Evolutionary conservation across 1,140 invertebrate genomes (phyloP).

Genomic region (Bombus terrestris): DNA sequence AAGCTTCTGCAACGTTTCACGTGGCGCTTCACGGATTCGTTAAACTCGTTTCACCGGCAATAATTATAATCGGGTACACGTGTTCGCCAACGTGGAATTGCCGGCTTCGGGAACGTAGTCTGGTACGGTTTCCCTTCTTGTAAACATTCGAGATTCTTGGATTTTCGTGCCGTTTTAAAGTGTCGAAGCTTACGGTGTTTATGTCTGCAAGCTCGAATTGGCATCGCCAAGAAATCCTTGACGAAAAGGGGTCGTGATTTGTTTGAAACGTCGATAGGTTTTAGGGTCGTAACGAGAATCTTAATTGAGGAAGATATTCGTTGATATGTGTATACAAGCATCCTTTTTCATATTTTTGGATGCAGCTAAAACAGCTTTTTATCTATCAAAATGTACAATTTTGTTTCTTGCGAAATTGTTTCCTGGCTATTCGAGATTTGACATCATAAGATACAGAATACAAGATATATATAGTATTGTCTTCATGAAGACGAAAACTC

Average conservation of each 20-base stretch:
- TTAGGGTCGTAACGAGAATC: no score
- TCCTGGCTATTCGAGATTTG: no score
- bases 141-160: constrained; percentile 2
- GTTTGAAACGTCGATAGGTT: not conserved
- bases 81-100: constrained; percentile 12
- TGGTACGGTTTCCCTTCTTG: no score
- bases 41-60: constrained; percentile 32
- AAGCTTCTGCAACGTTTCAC: constrained; percentile 17
- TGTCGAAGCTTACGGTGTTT: not conserved
- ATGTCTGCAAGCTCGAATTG: not conserved
- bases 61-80: constrained; percentile 44
- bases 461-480: no score
- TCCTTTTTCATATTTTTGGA: no score
- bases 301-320: not conserved
- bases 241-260: not conserved
- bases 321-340: no score
- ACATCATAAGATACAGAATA: no score
- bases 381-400: no score
- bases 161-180: not conserved
- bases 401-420: no score
- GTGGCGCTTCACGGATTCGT: constrained; percentile 48
- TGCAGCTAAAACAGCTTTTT: no score
- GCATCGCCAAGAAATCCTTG: not conserved
- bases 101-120: not conserved
- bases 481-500: no score